phyloP scores from a whole-genome alignment of 1,140 invertebrate species.

The Acromyrmex heyeri region DNA sequence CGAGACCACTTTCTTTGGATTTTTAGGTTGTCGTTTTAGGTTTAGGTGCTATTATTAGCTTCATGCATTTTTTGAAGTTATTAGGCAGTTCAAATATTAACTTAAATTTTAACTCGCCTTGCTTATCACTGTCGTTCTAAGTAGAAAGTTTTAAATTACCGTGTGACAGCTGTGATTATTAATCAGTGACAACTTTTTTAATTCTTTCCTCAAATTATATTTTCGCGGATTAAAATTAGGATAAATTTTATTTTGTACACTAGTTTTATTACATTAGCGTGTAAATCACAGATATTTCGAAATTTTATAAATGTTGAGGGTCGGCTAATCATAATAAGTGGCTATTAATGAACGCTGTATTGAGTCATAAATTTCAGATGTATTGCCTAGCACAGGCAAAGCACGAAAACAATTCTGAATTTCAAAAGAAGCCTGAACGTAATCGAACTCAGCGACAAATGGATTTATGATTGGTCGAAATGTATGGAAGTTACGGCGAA shows the following conservation, averaged over 20 bases:
- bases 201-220: background rate
- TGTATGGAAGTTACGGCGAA: slow-evolving; percentile 27
- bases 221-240: background rate
- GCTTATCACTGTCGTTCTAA: background rate
- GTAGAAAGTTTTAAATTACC: background rate
- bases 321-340: slow-evolving; percentile 28
- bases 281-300: slow-evolving; percentile 19
- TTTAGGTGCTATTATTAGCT: background rate
- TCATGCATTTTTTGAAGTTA: slow-evolving; percentile 24
- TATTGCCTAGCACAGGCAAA: slow-evolving; percentile 6
- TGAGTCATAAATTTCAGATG: slow-evolving; percentile 43
- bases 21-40: slow-evolving; percentile 33
- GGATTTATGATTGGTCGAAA: slow-evolving; percentile 51
- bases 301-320: slow-evolving; percentile 7
- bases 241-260: background rate
- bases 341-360: slow-evolving; percentile 37
- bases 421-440: slow-evolving; percentile 42
- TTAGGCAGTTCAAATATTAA: slow-evolving; percentile 17
- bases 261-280: too few relatives aligned
- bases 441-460: slow-evolving; percentile 52
- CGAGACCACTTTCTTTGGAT: background rate
- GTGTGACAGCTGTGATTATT: background rate
- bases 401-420: slow-evolving; percentile 43
- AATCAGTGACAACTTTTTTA: background rate
- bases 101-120: background rate